Conservation (phyloP, 2,113 vertebrate species). For the Syngnathus scovelli region DNA sequence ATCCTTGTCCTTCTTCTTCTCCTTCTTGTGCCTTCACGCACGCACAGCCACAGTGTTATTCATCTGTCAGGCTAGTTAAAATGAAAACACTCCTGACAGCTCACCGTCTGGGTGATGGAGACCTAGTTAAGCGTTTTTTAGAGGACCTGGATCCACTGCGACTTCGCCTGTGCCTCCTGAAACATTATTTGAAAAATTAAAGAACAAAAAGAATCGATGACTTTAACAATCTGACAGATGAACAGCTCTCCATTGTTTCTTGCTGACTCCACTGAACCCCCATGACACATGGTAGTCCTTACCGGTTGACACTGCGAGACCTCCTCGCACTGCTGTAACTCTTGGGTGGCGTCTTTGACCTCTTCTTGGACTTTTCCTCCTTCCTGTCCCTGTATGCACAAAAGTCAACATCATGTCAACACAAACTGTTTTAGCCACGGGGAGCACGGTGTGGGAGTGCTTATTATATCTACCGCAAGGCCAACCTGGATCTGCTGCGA, state of each 20-base stretch:
- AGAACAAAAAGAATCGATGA: neutral
- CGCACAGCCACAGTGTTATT: neutral
- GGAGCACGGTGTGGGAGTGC: too few species aligned
- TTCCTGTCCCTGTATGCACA: slow-evolving; percentile 80
- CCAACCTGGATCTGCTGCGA: slow-evolving; percentile 84
- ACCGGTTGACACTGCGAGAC: slow-evolving; percentile 92
- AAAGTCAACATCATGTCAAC: neutral
- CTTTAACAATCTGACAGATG: neutral
- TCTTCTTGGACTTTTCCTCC: slow-evolving; percentile 93
- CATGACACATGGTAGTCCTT: slow-evolving; percentile 8
- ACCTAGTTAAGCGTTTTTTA: slow-evolving; percentile 80
- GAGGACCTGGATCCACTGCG: slow-evolving; percentile 84
- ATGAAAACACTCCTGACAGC: slow-evolving; percentile 3
- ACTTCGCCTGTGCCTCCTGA: slow-evolving; percentile 79
- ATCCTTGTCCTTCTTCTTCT: slow-evolving; percentile 97
- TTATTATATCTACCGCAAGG: neutral
- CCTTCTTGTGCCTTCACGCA: slow-evolving; percentile 87
- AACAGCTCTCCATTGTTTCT: neutral
- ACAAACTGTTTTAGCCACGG: neutral
- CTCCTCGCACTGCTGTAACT: slow-evolving; percentile 94
- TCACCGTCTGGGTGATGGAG: slow-evolving; percentile 87
- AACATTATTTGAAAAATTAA: neutral
- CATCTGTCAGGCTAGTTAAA: too few species aligned
- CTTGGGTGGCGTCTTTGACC: slow-evolving; percentile 96
- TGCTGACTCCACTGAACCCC: neutral